These are phyloP conservation scores for Malachius bipustulatus DNA, from an alignment of 2,888 invertebrate species.

Conservation along the genomic window DNA sequence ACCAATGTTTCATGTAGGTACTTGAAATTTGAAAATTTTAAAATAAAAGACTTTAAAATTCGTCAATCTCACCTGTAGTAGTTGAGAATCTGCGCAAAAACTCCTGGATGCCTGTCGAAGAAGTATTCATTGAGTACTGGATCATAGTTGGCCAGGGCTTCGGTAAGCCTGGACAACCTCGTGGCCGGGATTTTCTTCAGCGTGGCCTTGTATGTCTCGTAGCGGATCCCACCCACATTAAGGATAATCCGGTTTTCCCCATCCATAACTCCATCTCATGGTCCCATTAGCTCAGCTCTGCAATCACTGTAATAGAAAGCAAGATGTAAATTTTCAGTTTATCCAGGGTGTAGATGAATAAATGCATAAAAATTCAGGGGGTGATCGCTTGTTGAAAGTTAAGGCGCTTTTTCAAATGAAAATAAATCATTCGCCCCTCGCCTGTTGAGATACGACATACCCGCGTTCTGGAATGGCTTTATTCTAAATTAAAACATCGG, in stretches of 20 bases:
- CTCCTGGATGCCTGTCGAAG: constrained; percentile 78
- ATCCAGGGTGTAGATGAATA: neutral
- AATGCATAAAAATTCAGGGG: constrained; percentile 1
- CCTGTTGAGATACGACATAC: too few relatives aligned
- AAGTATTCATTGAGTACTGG: constrained; percentile 83
- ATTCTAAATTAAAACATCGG: too few relatives aligned
- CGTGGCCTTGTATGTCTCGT: constrained; percentile 68
- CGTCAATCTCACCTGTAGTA: constrained; percentile 71
- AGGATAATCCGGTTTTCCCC: constrained; percentile 87
- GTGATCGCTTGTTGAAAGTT: constrained; percentile 1
- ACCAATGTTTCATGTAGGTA: too few relatives aligned
- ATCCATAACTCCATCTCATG: constrained; percentile 49
- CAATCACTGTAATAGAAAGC: constrained; percentile 12
- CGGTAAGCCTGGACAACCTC: constrained; percentile 66
- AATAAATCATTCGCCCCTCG: too few relatives aligned
- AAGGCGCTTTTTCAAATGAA: neutral
- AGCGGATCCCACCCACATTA: constrained; percentile 82
- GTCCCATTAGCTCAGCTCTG: constrained; percentile 11
- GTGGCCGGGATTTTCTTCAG: constrained; percentile 85
- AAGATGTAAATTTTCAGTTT: neutral
- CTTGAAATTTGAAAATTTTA: too few relatives aligned
- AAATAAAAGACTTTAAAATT: too few relatives aligned
- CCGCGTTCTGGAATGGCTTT: too few relatives aligned
- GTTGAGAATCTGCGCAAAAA: constrained; percentile 79
- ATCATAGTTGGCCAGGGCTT: constrained; percentile 81